Evolutionary conservation across 1,140 invertebrate genomes (phyloP), one percentile per base, ranked within the genome.

Genomic region (Plutomurus gul): DNA sequence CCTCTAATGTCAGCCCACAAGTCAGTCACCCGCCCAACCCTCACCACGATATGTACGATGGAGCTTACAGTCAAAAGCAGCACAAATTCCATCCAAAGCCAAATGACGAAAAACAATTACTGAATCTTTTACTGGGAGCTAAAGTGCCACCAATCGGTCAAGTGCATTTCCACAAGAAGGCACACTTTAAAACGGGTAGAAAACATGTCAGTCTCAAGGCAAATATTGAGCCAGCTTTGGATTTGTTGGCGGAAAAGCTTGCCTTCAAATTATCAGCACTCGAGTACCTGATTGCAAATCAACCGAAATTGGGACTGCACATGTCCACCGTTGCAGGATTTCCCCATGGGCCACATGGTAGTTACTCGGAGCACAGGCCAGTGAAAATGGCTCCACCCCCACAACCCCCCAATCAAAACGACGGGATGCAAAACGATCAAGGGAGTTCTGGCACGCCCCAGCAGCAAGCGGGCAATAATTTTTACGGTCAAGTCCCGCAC

Each of bases 211-310:
- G 75, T 8, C 7, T 72, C 6, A 47, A 51, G 22, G 37, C 70
- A 36, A 70, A 33, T 20, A 30, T 75, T 22, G 72, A 79, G 65
- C 78, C 82, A 0, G 76, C 81, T 16, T 33, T 83, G 10, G 82
- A 83, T 27, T 10, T 78, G 10, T 37, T 83, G 1, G 82, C 82
- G 16, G 82, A 83, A 49, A 82, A 83, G 30, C 27, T 83, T 16
- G 78, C 79, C 25, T 11, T 76, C 8, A 82, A 82, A 43, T 46
- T 81, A 7, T 25, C 71, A 30, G 40, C 75, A 25, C 20, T 79
- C 0, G 76, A 80, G 43, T 40, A 78, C 10, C 8, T 77, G 0
- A 70, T 71, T 36, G 22, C 51, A 7, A 13, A 33, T 49, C 76
- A 40, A 16, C 56, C 76, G 1, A 56, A 65, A 43, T 20, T 65